These are phyloP conservation scores for Drosophila micromelanica DNA, from an alignment of 1,140 invertebrate genomes.

Conservation along the genomic window DNA sequence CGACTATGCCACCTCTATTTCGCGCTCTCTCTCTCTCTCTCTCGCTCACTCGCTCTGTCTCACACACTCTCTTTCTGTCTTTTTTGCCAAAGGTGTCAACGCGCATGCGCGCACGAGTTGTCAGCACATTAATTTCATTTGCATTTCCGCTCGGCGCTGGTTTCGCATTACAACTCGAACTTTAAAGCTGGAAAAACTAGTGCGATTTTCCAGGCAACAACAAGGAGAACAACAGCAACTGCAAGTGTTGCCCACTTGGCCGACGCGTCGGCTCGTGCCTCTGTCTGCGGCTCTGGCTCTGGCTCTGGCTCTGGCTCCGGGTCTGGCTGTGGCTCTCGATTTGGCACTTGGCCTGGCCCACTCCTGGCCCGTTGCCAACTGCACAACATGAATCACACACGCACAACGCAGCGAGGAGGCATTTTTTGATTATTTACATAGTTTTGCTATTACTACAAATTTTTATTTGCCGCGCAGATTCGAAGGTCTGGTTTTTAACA, in stretches of 20 bases:
- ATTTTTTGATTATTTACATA: conserved; percentile 82
- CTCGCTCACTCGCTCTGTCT: conserved; percentile 11
- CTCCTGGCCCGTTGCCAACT: conserved; percentile 38
- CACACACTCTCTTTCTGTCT: too few species aligned
- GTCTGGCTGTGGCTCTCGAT: conserved; percentile 2
- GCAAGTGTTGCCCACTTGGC: conserved; percentile 67
- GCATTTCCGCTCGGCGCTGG: conserved; percentile 80
- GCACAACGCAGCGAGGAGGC: conserved; percentile 53
- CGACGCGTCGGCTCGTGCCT: conserved; percentile 66
- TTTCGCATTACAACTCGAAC: conserved; percentile 75
- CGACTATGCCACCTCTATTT: conserved; percentile 4
- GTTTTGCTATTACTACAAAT: conserved; percentile 83
- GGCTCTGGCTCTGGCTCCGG: conserved; percentile 4
- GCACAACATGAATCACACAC: conserved; percentile 78
- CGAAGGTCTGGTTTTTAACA: conserved; percentile 30
- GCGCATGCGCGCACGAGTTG: conserved; percentile 78
- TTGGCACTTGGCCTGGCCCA: conserved; percentile 63
- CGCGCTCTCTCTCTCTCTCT: not conserved
- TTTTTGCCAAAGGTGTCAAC: conserved; percentile 70
- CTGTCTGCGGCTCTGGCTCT: conserved; percentile 13
- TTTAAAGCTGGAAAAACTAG: conserved; percentile 75
- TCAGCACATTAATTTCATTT: conserved; percentile 84
- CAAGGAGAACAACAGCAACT: conserved; percentile 19
- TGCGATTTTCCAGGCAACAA: conserved; percentile 61
- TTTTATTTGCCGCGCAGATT: conserved; percentile 73